Percentiles rank a stretch among this genome's conserved stretches.
These are phyloP conservation scores for Lacerta bilineata DNA, from an alignment of 2,797 vertebrate species.

Conservation along the genomic window DNA sequence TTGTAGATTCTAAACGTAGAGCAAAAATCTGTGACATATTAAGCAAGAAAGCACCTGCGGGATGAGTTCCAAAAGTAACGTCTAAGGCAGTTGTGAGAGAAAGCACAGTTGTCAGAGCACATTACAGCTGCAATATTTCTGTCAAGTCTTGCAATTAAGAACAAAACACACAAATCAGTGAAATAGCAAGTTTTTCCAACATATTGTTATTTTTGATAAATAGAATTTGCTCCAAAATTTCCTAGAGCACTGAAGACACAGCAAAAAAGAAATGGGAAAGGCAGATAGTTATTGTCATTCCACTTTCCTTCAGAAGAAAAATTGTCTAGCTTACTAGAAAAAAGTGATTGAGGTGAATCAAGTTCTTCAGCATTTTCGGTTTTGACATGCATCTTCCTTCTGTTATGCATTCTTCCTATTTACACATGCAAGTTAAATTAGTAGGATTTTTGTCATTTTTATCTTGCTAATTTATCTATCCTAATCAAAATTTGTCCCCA, in stretches of 20 bases:
- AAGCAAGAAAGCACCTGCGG: not conserved
- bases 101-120: not conserved
- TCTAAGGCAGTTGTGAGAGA: not conserved
- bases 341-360: not conserved
- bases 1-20: not conserved
- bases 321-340: not conserved
- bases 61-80: not conserved
- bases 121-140: not conserved
- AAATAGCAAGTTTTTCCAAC: not conserved
- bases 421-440: not conserved
- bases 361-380: not conserved
- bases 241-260: not conserved
- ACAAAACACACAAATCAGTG: not conserved
- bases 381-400: not conserved
- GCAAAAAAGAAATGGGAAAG: not conserved
- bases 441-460: not conserved
- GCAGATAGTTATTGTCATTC: not conserved
- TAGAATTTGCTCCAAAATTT: not conserved
- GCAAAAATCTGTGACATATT: not conserved
- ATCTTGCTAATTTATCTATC: not conserved
- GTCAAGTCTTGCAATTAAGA: not conserved
- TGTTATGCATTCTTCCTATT: not conserved
- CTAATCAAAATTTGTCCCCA: not conserved
- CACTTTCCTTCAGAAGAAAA: not conserved
- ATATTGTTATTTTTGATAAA: not conserved